These are phyloP conservation scores for Coregonus ussuriensis DNA, from an alignment of 2,797 vertebrate species.

Conservation along the genomic window DNA sequence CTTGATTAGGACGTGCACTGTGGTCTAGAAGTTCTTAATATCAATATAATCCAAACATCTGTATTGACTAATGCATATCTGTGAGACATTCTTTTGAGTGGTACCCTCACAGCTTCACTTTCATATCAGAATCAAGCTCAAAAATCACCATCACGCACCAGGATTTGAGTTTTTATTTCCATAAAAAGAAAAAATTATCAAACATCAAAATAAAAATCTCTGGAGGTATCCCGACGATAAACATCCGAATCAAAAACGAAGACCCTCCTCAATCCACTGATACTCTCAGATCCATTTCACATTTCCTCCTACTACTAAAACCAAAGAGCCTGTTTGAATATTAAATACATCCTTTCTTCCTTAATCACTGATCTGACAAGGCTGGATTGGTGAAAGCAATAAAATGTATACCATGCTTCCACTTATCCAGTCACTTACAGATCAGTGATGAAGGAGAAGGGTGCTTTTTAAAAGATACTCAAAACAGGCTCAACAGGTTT, in stretches of 20 bases:
- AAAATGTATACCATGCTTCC: not conserved
- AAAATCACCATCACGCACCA: constrained; percentile 35
- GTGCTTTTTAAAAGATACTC: constrained; percentile 2
- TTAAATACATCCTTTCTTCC: no score
- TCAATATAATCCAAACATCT: not conserved
- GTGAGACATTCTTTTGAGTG: no score
- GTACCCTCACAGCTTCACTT: constrained; percentile 28
- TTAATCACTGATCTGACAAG: not conserved
- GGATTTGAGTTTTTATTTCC: constrained; percentile 54
- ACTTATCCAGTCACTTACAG: constrained; percentile 4
- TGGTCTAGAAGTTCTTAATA: not conserved
- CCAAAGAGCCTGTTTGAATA: not conserved
- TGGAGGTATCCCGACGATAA: constrained; percentile 33
- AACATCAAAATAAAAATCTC: constrained; percentile 50
- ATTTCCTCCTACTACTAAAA: not conserved
- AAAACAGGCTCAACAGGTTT: constrained; percentile 12
- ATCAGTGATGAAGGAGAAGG: not conserved
- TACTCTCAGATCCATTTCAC: not conserved
- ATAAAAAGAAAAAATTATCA: constrained; percentile 57
- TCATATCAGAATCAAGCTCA: constrained; percentile 37
- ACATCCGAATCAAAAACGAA: constrained; percentile 29
- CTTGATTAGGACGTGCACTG: not conserved
- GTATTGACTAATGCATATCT: not conserved
- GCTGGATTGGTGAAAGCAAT: not conserved
- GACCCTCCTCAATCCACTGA: constrained; percentile 5